Evolutionary conservation across 2,888 invertebrate species (phyloP), one percentile per base, ranked within the genome.

Genomic region (Volucella bombylans): DNA sequence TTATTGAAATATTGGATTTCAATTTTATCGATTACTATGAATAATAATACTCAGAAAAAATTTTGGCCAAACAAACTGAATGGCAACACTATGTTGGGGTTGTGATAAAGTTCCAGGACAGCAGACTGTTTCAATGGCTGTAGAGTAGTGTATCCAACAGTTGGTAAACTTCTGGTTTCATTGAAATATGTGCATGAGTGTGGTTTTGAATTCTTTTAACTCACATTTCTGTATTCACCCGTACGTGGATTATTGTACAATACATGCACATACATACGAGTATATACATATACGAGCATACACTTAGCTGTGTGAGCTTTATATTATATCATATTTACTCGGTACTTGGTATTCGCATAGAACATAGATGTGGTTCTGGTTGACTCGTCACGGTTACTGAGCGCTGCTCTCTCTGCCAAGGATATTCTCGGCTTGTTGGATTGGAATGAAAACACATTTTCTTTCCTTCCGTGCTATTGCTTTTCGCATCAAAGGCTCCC

Each of bases 291-390:
- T 45, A 52, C 38, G 50, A 12, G 39, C 11, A 15, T 43, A 65
- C 18, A 23, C 18, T 23, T 23, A 23, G 2, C 2, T 23, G 18
- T 23, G 18, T 82, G 67, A 77, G 18, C 59, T 72, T 67, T 43
- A 43, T 65, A 67, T 67, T 43, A 43, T 65, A 67, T 23, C 18
- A 3, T 65, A 67, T 61, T 69, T 71, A 71, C 59, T 68, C 52
- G 55, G 55, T 54, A 11, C n/a, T 49, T 38, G 49, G 52, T 31
- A 6, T 6, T 31, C 31, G 6, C 31, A 31, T 31, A 2, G 18
- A 23, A 23, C 18, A 23, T 45, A 54, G 72, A 78, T 82, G 72
- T 39, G 65, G 67, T 61, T 45, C 52, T 11, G 61, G 43, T 61
- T 45, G 45, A 59, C 18, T 68, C 59, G 49, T 67, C 65, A 65